phyloP scores from a whole-genome alignment of 2,797 vertebrate genomes.

The Loris lydekkerianus region DNA sequence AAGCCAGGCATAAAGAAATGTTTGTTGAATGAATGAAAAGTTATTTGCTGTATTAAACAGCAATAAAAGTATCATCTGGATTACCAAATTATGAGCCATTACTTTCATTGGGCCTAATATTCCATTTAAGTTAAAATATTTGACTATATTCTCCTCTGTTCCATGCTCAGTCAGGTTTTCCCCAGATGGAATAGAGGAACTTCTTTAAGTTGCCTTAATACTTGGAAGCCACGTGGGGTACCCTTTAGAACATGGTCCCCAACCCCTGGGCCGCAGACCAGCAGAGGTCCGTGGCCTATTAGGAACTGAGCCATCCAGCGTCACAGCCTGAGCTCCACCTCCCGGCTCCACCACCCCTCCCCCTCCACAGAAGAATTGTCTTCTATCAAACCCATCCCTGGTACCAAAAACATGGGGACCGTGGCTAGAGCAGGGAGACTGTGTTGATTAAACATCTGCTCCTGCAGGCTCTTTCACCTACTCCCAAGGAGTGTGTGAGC shows the following conservation, averaged over 20 bases:
- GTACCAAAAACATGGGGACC: no score
- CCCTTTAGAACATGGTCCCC: background rate
- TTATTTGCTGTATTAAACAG: background rate
- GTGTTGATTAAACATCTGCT: constrained; percentile 11
- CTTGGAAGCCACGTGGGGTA: background rate
- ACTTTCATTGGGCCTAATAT: background rate
- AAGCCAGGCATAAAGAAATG: background rate
- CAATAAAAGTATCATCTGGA: background rate
- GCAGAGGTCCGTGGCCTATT: no score
- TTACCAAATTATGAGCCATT: background rate
- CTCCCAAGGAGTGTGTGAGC: background rate
- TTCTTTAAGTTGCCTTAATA: background rate
- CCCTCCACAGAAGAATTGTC: no score
- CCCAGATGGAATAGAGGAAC: background rate
- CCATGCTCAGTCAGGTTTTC: background rate
- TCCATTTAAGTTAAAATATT: background rate
- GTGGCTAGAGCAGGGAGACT: background rate
- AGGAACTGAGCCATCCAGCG: no score
- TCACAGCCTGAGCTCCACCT: no score
- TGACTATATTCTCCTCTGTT: background rate
- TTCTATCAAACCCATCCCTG: no score
- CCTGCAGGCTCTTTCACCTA: background rate
- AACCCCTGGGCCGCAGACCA: no score
- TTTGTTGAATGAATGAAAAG: background rate
- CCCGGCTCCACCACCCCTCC: no score